Evolutionary conservation across 2,113 vertebrate species (phyloP).

Genomic region (Kryptolebias marmoratus): DNA sequence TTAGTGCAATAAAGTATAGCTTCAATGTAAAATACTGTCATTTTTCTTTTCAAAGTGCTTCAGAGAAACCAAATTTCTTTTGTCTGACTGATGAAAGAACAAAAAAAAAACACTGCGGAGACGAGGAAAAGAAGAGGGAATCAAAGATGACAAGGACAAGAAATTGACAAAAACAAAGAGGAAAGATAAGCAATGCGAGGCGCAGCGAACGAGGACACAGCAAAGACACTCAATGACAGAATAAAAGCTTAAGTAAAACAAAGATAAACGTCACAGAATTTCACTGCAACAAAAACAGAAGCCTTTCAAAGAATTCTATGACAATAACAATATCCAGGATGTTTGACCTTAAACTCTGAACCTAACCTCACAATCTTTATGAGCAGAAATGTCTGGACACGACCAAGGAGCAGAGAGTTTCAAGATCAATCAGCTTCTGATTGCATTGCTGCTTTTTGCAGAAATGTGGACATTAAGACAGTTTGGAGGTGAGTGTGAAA

Average conservation of each 20-base stretch:
- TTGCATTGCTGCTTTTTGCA: not conserved
- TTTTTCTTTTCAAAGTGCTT: conserved; percentile 27
- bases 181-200: conserved; percentile 16
- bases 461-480: not conserved
- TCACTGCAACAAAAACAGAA: conserved; percentile 20
- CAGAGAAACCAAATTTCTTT: conserved; percentile 35
- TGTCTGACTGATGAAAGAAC: conserved; percentile 33
- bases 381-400: not conserved
- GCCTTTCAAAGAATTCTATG: conserved; percentile 15
- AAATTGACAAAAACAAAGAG: conserved; percentile 24
- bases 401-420: not conserved
- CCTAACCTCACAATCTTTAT: not conserved
- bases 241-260: conserved; percentile 12
- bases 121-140: conserved; percentile 14
- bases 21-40: conserved; percentile 34
- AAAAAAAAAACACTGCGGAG: conserved; percentile 16
- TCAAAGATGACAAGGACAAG: conserved; percentile 32
- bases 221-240: conserved; percentile 27
- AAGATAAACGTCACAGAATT: not conserved
- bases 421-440: not conserved
- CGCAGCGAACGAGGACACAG: conserved; percentile 17
- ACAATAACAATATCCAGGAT: not conserved
- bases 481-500: not conserved
- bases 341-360: conserved; percentile 13
- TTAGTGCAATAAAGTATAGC: conserved; percentile 48